Conservation (phyloP, 2,113 vertebrate genomes). For the Sylvietta virens region DNA sequence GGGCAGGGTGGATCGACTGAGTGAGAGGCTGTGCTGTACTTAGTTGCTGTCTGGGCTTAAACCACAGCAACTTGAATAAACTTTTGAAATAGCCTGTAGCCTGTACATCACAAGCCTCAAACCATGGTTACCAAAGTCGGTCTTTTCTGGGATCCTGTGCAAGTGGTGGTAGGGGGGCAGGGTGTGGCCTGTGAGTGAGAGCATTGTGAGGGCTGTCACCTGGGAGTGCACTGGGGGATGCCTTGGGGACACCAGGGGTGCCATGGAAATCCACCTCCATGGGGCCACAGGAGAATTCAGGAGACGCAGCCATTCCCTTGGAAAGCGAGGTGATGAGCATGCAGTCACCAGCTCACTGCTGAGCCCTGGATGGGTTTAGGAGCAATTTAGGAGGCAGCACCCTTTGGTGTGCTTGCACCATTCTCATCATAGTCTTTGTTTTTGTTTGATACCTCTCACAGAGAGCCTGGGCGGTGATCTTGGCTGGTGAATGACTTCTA, state of each 20-base stretch:
- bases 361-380: background rate
- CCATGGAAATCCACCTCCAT: background rate
- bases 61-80: background rate
- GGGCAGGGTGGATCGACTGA: background rate
- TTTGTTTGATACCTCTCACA: background rate
- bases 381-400: background rate
- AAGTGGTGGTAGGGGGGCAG: background rate
- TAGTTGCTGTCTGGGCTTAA: background rate
- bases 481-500: background rate
- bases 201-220: background rate
- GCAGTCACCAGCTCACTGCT: background rate
- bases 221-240: background rate
- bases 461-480: background rate
- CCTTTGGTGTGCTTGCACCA: background rate
- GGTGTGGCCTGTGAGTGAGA: background rate
- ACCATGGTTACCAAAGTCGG: background rate
- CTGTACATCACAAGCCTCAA: background rate
- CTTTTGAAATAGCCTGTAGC: background rate
- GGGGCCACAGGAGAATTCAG: background rate
- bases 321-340: rapidly evolving
- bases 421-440: background rate
- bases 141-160: background rate
- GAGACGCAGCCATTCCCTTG: background rate
- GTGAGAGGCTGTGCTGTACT: background rate
- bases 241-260: background rate